Evolutionary conservation across 2,888 invertebrate species (phyloP).

Genomic region (Nemotelus pantherinus): DNA sequence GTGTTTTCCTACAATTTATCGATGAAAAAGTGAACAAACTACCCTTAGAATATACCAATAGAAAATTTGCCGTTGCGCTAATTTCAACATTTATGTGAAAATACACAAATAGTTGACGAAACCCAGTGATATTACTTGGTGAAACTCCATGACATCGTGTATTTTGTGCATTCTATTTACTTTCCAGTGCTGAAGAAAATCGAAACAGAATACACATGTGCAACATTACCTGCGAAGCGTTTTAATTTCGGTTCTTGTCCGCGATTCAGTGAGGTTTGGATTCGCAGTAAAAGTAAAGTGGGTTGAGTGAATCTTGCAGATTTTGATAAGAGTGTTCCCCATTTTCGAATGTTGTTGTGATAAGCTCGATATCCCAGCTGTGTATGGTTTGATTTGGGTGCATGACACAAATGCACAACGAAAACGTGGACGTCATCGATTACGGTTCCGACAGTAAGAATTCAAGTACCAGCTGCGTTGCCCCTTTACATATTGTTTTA

Average conservation of each 20-base stretch:
- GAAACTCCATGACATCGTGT: no score
- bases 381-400: not conserved
- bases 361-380: not conserved
- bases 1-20: constrained; percentile 40
- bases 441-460: constrained; percentile 26
- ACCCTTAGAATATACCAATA: not conserved
- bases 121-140: no score
- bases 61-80: no score
- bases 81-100: no score
- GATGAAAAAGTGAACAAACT: not conserved
- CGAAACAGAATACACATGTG: no score
- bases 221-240: not conserved
- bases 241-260: constrained; percentile 9
- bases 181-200: no score
- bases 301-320: constrained; percentile 7
- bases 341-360: constrained; percentile 29
- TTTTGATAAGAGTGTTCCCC: not conserved
- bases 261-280: constrained; percentile 7
- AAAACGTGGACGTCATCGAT: constrained; percentile 10
- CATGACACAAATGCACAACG: not conserved
- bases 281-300: not conserved
- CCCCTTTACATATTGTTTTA: not conserved
- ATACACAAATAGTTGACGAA: no score
- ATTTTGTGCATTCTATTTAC: no score
- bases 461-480: not conserved